Base-by-base conservation (phyloP, 2,888 invertebrate genomes). In the Cosmorhoe ocellata region DNA sequence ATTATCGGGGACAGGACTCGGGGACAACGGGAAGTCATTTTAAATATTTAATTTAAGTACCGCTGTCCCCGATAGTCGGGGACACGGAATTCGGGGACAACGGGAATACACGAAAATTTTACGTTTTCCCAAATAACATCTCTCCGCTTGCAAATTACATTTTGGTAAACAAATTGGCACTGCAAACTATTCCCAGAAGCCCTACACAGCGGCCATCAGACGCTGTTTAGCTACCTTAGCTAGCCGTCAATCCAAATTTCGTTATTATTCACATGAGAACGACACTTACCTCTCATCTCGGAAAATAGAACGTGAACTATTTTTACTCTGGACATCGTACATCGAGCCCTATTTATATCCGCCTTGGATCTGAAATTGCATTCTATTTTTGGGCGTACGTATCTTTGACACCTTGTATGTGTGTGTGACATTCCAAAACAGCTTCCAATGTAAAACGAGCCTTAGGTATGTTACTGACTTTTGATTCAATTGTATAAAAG, bases 321-420 rank as follows among this genome's bases (percentile, higher is more conserved):
- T 72, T 76, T 59, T 62, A 59, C 62, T 58, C 61, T 51, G 56
- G 26, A 44, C 48, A 62, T 38, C 49, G 59, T 58, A 39, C 59
- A 65, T 61, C 53, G 40, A 42, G 43, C 60, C 56, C 70, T 74
- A 77, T 74, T 72, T 76, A 67, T 73, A 73, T 41, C 63, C 36
- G 24, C 18, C 45, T 55, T 59, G 58, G 57, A 61, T 58, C 52
- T 60, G 58, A 72, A 69, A 75, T 74, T 66, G 63, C 62, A 64
- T 66, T 71, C 70, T 80, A 77, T 75, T 74, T 67, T 67, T 58
- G 56, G 67, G 47, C 48, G 63, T 69, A 71, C 69, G 71, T 73
- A 72, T 71, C 63, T 66, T 65, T 12, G 33, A 33, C 32, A 9
- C 26, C 26, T 24, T 9, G 11, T 12, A n/a, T n/a, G n/a, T 31